These are phyloP conservation scores for Ianthella basta DNA, from an alignment of 37 sponge, comb jelly and placozoan species.

Conservation along the genomic window DNA sequence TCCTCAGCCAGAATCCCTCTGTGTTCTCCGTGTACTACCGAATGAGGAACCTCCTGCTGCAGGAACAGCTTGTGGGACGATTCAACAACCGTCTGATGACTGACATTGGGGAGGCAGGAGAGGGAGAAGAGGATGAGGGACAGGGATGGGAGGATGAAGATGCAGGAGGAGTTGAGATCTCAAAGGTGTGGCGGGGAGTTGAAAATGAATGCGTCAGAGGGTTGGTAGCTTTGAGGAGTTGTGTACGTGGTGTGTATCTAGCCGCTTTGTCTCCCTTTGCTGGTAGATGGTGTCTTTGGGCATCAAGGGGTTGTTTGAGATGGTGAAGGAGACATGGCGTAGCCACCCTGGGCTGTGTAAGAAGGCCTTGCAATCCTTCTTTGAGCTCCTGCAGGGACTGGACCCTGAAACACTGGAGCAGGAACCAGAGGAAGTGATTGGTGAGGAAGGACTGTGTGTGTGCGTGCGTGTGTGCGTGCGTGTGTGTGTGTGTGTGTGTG, in stretches of 20 bases:
- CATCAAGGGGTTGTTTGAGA: slow-evolving; percentile 79
- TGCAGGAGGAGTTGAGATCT: slow-evolving; percentile 30
- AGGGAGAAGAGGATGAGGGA: slow-evolving; percentile 47
- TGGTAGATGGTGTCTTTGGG: slow-evolving; percentile 80
- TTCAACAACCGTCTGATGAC: slow-evolving; percentile 51
- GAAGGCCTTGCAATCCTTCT: slow-evolving; percentile 72
- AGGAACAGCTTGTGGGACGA: slow-evolving; percentile 67
- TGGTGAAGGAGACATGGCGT: slow-evolving; percentile 77
- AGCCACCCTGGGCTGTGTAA: slow-evolving; percentile 79
- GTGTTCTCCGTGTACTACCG: slow-evolving; percentile 70
- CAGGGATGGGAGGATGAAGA: slow-evolving; percentile 44
- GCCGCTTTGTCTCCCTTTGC: background rate
- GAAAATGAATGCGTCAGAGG: background rate
- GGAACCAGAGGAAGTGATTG: slow-evolving; percentile 80
- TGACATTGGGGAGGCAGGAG: slow-evolving; percentile 19
- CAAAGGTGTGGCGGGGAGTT: slow-evolving; percentile 58
- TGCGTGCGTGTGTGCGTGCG: background rate
- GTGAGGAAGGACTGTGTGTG: slow-evolving; percentile 24
- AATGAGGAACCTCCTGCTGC: slow-evolving; percentile 72
- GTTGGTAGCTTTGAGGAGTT: background rate
- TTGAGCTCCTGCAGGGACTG: slow-evolving; percentile 78
- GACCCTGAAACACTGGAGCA: slow-evolving; percentile 67
- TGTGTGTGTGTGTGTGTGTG: background rate
- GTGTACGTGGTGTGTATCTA: background rate
- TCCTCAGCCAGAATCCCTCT: slow-evolving; percentile 66